Evolutionary conservation across 2,888 invertebrate genomes (phyloP), one percentile per base, ranked within the genome.

Genomic region (Drosophila phalerata): DNA sequence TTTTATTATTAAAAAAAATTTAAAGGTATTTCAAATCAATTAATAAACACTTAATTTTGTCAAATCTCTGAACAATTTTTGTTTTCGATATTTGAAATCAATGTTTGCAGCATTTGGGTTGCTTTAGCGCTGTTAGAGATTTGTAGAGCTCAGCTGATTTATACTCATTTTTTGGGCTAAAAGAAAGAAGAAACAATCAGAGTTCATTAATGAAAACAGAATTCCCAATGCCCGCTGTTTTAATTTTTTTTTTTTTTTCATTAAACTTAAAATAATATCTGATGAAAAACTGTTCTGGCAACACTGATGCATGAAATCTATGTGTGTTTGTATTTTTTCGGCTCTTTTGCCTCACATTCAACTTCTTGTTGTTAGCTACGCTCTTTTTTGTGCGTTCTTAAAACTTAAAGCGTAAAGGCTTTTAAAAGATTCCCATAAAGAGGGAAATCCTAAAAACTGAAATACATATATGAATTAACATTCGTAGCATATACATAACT

Each of bases 301-400:
- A 19, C 28, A 19, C 28, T 22, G n/a, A 42, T 22, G 25, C 25
- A 34, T 22, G 8, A 22, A 22, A 28, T 25, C 3, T 56, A 68
- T 43, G 17, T 57, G 3, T 40, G 17, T 43, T 32, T 13, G 52
- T 38, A 15, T 30, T n/a, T 40, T 37, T 19, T 47, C 49, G 42
- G 32, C 48, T 55, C 62, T 48, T 52, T 61, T 62, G 61, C 34
- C 62, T 65, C 49, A 34, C 60, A 51, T 62, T 56, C 64, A 67
- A 57, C 58, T 72, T 65, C 42, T 67, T 49, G 32, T 45, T 43
- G 56, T 53, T 51, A 43, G 34, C 51, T 45, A 55, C 28, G 53
- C 30, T 56, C 55, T 43, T 62, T 77, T 77, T 49, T 42, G 63
- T 47, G 61, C 32, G 63, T 61, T 67, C 47, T 52, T n/a, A 56